phyloP scores from a whole-genome alignment of 2,888 invertebrate genomes.

The Eilema caniola region DNA sequence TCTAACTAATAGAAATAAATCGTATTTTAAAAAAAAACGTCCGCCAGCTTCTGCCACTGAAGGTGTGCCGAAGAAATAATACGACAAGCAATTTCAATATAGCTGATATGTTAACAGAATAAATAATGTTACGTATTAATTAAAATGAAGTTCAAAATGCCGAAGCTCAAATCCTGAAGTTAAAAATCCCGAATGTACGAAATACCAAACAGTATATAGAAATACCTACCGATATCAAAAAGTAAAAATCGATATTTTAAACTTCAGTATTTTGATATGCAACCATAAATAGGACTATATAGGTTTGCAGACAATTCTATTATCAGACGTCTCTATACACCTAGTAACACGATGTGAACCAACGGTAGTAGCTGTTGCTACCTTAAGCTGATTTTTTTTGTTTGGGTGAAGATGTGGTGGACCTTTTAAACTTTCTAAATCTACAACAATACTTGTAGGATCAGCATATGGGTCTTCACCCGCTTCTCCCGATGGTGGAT shows the following conservation, averaged over 20 bases:
- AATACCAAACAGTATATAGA: too few species aligned
- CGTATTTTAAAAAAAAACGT: too few species aligned
- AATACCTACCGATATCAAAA: too few species aligned
- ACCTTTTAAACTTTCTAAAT: neutral
- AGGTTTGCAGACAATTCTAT: slow-evolving; percentile 61
- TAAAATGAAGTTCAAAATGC: too few species aligned
- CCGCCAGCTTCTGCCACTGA: neutral
- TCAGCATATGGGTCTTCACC: neutral
- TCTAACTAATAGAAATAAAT: too few species aligned
- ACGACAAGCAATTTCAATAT: neutral
- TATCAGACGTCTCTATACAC: slow-evolving; percentile 60
- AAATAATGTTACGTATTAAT: too few species aligned
- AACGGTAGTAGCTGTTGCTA: neutral
- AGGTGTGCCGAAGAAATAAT: neutral
- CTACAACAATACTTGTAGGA: neutral
- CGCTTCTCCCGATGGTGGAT: neutral
- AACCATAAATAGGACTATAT: neutral
- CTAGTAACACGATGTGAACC: slow-evolving; percentile 21
- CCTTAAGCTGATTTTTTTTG: neutral
- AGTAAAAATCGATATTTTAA: too few species aligned
- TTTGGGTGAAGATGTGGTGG: too few species aligned
- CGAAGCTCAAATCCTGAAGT: neutral
- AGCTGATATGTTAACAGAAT: neutral
- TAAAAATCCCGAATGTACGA: too few species aligned
- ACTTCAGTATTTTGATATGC: too few species aligned